phyloP scores from a whole-genome alignment of 2,113 vertebrate genomes.

The Macquaria ambigua region DNA sequence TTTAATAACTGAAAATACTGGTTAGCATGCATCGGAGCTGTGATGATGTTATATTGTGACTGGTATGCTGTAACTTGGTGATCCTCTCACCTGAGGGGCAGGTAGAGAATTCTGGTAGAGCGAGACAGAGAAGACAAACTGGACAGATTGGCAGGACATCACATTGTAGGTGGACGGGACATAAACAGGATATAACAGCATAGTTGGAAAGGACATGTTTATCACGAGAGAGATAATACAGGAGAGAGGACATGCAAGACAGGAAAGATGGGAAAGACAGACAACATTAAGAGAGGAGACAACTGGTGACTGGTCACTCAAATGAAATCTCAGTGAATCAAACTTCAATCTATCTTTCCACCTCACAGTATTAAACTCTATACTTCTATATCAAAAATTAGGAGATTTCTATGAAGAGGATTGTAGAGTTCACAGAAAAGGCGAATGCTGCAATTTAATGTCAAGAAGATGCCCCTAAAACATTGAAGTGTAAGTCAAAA shows the following conservation, averaged over 20 bases:
- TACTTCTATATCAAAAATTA: neutral
- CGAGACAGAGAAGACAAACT: constrained; percentile 85
- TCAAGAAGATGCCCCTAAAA: neutral
- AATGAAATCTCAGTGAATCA: neutral
- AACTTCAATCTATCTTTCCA: neutral
- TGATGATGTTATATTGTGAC: constrained; percentile 40
- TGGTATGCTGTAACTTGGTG: constrained; percentile 10
- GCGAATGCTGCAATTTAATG: neutral
- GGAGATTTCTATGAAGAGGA: neutral
- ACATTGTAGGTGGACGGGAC: constrained; percentile 59
- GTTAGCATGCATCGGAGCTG: constrained; percentile 8
- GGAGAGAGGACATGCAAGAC: constrained; percentile 12
- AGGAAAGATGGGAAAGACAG: constrained; percentile 43
- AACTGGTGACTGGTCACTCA: neutral
- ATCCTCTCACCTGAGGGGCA: constrained; percentile 85
- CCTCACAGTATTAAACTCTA: neutral
- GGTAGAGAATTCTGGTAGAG: constrained; percentile 83
- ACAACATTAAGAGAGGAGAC: constrained; percentile 6
- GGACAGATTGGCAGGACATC: constrained; percentile 75
- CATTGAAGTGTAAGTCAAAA: neutral
- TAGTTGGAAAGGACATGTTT: constrained; percentile 63
- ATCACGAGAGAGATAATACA: constrained; percentile 41
- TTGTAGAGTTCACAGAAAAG: neutral
- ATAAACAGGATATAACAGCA: constrained; percentile 57
- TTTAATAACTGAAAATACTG: neutral